Percentiles rank a stretch among this genome's conserved stretches.
These are phyloP conservation scores for Rhinichthys osculus DNA, from an alignment of 2,797 vertebrate species.

Conservation along the genomic window DNA sequence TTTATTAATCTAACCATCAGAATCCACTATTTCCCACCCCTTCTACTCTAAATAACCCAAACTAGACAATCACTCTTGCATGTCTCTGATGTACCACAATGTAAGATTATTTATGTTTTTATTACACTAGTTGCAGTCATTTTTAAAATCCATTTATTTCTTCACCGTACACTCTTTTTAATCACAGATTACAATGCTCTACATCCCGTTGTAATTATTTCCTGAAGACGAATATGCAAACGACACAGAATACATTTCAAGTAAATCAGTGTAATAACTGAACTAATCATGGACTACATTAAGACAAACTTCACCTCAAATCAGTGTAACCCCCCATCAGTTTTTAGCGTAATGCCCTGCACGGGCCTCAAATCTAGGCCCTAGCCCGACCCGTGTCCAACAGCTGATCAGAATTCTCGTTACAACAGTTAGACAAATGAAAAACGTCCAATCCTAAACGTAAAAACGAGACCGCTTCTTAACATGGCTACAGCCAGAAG, in stretches of 20 bases:
- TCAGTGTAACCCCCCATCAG: too few species aligned
- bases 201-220: slow-evolving; percentile 47
- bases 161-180: slow-evolving; percentile 41
- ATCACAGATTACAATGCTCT: slow-evolving; percentile 55
- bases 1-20: slow-evolving; percentile 58
- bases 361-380: too few species aligned
- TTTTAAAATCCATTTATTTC: slow-evolving; percentile 27
- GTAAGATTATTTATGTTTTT: slow-evolving; percentile 32
- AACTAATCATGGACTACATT: not conserved
- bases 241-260: slow-evolving; percentile 26
- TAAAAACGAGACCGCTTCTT: too few species aligned
- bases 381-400: too few species aligned
- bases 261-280: slow-evolving; percentile 16
- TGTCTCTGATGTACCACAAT: slow-evolving; percentile 18
- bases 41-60: slow-evolving; percentile 37
- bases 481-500: too few species aligned
- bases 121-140: slow-evolving; percentile 34
- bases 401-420: too few species aligned
- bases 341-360: not conserved
- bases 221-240: slow-evolving; percentile 37
- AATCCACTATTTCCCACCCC: slow-evolving; percentile 52
- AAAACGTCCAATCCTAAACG: too few species aligned
- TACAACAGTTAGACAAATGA: too few species aligned
- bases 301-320: not conserved
- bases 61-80: slow-evolving; percentile 24